Percentiles rank a stretch among this genome's conserved stretches.
Conservation (phyloP, 2,888 invertebrate species). For the Ashinkailepas kermadecensis region DNA sequence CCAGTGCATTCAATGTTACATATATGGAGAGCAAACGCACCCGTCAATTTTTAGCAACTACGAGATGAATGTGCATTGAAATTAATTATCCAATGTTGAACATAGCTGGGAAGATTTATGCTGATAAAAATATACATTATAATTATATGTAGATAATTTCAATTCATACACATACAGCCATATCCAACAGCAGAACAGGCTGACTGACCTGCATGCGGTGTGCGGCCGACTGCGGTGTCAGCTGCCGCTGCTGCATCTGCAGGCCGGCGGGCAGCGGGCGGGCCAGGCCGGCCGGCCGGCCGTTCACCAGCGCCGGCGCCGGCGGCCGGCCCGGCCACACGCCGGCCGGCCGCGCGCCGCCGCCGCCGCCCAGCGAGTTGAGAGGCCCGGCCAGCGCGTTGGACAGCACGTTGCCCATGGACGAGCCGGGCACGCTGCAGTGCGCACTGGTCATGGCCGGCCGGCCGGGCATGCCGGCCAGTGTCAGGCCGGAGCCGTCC, state of each 20-base stretch:
- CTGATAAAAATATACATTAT: too few relatives aligned
- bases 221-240: not conserved
- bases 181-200: not conserved
- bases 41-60: too few relatives aligned
- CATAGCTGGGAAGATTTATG: too few relatives aligned
- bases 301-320: not conserved
- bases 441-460: not conserved
- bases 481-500: not conserved
- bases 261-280: not conserved
- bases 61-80: too few relatives aligned
- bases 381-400: not conserved
- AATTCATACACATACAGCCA: not conserved
- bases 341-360: slow-evolving; percentile 3
- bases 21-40: too few relatives aligned
- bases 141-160: too few relatives aligned
- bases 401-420: not conserved
- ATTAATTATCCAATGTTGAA: too few relatives aligned
- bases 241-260: not conserved
- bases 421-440: not conserved
- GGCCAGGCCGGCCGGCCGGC: not conserved
- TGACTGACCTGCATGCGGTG: slow-evolving; percentile 4
- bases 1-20: too few relatives aligned
- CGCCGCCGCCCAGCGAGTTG: not conserved
- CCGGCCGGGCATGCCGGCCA: not conserved
- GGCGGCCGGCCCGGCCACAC: not conserved